A percentile compares a stretch with the other conserved stretches of the same genome.
phyloP scores from a whole-genome alignment of 2,888 invertebrate genomes.

The Protodeltote pygarga region DNA sequence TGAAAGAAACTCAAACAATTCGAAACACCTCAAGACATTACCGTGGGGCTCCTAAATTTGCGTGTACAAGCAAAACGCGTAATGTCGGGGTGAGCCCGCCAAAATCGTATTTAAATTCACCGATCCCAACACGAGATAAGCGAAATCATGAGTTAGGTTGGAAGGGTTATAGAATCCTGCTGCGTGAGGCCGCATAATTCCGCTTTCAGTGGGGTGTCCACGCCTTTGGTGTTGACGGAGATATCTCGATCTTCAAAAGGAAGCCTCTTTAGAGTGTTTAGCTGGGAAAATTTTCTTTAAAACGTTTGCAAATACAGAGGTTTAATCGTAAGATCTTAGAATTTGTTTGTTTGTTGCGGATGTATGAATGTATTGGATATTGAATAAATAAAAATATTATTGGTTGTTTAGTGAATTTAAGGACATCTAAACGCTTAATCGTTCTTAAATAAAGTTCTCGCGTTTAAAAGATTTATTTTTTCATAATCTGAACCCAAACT shows the following conservation, averaged over 20 bases:
- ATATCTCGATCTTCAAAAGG: constrained; percentile 60
- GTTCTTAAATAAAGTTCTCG: too few species aligned
- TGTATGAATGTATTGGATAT: constrained; percentile 17
- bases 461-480: not conserved
- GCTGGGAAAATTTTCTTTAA: constrained; percentile 48
- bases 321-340: constrained; percentile 43
- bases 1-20: constrained; percentile 62
- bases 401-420: too few species aligned
- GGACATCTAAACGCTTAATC: too few species aligned
- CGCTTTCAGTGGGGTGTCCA: constrained; percentile 68
- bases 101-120: constrained; percentile 84
- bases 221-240: constrained; percentile 54
- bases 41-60: constrained; percentile 67
- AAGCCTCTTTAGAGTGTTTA: constrained; percentile 51
- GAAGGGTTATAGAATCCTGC: constrained; percentile 81
- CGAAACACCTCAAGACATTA: constrained; percentile 64
- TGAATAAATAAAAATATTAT: constrained; percentile 11
- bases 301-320: constrained; percentile 49
- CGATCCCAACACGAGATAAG: constrained; percentile 81
- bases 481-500: too few species aligned
- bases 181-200: constrained; percentile 85
- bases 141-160: constrained; percentile 83
- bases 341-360: constrained; percentile 39
- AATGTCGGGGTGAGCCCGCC: constrained; percentile 69
- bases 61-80: constrained; percentile 71